Evolutionary conservation across 2,888 invertebrate genomes (phyloP), one percentile per base, ranked within the genome.

Genomic region (Orthosia incerta): DNA sequence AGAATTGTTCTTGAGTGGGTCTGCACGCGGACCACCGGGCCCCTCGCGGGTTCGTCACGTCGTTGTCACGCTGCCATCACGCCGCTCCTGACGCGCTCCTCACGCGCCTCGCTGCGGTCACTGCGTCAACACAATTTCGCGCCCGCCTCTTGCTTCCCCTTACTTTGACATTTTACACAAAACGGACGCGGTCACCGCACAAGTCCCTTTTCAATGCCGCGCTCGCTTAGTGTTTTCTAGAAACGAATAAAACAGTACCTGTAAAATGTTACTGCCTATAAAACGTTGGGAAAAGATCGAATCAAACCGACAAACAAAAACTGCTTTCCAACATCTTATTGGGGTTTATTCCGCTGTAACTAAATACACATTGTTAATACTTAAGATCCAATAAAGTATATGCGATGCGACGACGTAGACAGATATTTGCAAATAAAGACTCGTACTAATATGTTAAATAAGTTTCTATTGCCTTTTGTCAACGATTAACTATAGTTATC

Each of bases 121-220:
- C 90, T 92, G 92, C 92, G 93, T 94, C 94, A 92, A 94, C 92
- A 93, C 93, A 93, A 94, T 94, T 93, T 93, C 89, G 88, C 90
- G 83, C 89, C 84, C 88, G 83, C 85, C 89, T 89, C 89, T 89
- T 87, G 89, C 88, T 90, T 89, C 91, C 83, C 93, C 93, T 92
- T 87, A 90, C 93, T 93, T 93, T 95, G 95, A 95, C 95, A 95
- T 95, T 95, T 94, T 89, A 90, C 91, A 92, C 91, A 91, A 93
- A 93, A 93, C 90, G 86, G 90, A 92, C 90, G 90, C 93, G 93
- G 91, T 93, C 93, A 90, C 89, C 89, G 92, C 90, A 90, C 93
- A 93, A 89, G 87, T 87, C 87, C 90, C 91, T 91, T 91, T 93
- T 91, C 91, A 91, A 86, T 87, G 89, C 86, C 88, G 83, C 86